Evolutionary conservation across 2,113 vertebrate species (phyloP).

Genomic region (Chascanopsetta lugubris): DNA sequence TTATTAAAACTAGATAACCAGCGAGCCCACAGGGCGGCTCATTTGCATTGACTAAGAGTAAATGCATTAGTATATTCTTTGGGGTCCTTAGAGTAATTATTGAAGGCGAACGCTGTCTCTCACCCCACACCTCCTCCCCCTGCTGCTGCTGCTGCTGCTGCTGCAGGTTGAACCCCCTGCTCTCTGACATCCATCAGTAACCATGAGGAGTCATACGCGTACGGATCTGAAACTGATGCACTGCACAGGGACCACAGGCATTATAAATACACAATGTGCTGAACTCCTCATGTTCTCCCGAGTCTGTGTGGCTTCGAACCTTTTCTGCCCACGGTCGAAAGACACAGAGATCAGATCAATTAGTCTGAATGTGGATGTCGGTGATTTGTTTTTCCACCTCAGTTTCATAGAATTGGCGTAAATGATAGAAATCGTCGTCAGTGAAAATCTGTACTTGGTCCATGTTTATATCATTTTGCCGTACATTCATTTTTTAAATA

Average conservation of each 20-base stretch:
- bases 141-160: too few species aligned
- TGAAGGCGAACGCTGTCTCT: not conserved
- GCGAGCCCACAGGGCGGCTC: not conserved
- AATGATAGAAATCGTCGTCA: too few species aligned
- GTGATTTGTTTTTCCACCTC: not conserved
- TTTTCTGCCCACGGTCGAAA: not conserved
- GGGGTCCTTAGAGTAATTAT: not conserved
- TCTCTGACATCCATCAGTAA: not conserved
- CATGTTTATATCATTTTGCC: too few species aligned
- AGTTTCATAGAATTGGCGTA: not conserved
- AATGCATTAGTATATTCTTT: not conserved
- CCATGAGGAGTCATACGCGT: not conserved
- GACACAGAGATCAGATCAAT: not conserved
- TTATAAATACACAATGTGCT: not conserved
- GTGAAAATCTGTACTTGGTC: too few species aligned
- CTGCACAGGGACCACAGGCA: not conserved
- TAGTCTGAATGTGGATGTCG: not conserved
- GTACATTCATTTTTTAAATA: too few species aligned
- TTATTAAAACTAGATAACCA: slow-evolving; percentile 31
- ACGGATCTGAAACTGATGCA: not conserved
- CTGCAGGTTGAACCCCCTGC: not conserved
- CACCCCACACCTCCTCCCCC: not conserved
- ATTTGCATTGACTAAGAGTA: slow-evolving; percentile 5
- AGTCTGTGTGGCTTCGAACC: not conserved
- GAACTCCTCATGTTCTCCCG: not conserved